Base-by-base conservation (phyloP, 2,888 invertebrate genomes). In the Nemotelus nigrinus region DNA sequence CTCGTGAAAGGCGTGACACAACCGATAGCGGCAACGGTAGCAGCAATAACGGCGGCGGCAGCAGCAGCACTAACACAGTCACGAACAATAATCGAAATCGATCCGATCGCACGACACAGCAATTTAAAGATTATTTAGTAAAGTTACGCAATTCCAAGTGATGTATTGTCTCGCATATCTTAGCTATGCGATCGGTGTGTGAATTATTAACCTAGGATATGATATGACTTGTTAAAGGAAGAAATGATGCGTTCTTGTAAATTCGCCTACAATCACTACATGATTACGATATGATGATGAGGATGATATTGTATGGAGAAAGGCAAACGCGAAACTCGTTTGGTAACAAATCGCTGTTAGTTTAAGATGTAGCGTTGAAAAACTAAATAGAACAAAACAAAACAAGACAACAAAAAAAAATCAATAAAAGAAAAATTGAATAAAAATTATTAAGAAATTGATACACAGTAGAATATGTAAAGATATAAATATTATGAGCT, bases 51-150 rank as follows among this genome's bases (percentile, higher is more conserved):
- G 68, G 75, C 10, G 78, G 78, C 4, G 78, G 72, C 58, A 43
- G 45, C n/a, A 25, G 41, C 2, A 44, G n/a, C 39, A 60, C 53
- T n/a, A 67, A 57, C 80, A 83, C 81, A 77, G 82, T 81, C 67
- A 82, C 81, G 39, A 80, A 80, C 78, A 85, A 86, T 70, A 81
- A 80, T 79, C 85, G 87, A 68, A 86, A 82, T 81, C 85, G 79
- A 83, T 80, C 80, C 58, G 60, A 77, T 70, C 79, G 81, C 41
- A 60, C 47, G 45, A 77, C 25, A 25, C 25, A 80, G 55, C 80
- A 80, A 67, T 65, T 77, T 57, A 80, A 80, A 77, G 78, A 80
- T 44, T 79, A 77, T 60, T 60, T 77, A 44, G 71, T 71, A 71
- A 76, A 68, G 64, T 67, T 78, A 68, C 78, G 79, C 39, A 78